Base-by-base conservation (phyloP, 92 coral and sea anemone species). In the Parazoanthus swiftii region DNA sequence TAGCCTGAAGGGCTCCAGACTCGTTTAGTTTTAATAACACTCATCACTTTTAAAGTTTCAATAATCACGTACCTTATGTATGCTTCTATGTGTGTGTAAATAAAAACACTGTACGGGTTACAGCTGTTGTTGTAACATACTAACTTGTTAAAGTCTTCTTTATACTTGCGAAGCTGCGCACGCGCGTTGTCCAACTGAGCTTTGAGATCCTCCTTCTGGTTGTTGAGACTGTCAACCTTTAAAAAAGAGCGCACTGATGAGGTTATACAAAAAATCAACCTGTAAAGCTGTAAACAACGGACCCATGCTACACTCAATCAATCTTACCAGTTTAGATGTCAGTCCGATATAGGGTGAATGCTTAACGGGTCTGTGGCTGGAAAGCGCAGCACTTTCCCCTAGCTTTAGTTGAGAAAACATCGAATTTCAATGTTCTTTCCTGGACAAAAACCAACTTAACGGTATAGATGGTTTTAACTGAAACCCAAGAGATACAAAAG, bases 131-230 rank as follows among this genome's bases (percentile, higher is more conserved):
- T 46, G 51, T 26, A 51, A 23, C 39, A 71, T n/a, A 63, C 87
- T 44, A 54, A 84, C 87, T 71, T 84, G 87, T 73, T 70, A 74
- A 39, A 70, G 88, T 78, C 84, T 36, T 90, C 92, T 58, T 88
- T 92, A 16, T 78, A 59, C 90, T 90, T 89, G 74, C 90, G 91
- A 37, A 92, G 79, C 70, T 90, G 92, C n/a, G 72, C 83, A 38
- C 94, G 94, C 25, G 89, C 86, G 13, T 92, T 90, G 50, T 92
- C 94, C 26, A 92, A 44, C 83, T 85, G 89, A 77, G 48, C 63
- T 59, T 92, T 89, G 66, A 89, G 89, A 21, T 92, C 92, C 18
- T 73, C 51, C 88, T 79, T 92, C 90, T 92, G 94, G 70, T 85
- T 90, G 85, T 79, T 88, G 80, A 92, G 81, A 67, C 79, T 88